Percentiles rank a stretch among this genome's conserved stretches.
Evolutionary conservation across 2,113 vertebrate genomes (phyloP).

Genomic region (Phrynosoma platyrhinos): DNA sequence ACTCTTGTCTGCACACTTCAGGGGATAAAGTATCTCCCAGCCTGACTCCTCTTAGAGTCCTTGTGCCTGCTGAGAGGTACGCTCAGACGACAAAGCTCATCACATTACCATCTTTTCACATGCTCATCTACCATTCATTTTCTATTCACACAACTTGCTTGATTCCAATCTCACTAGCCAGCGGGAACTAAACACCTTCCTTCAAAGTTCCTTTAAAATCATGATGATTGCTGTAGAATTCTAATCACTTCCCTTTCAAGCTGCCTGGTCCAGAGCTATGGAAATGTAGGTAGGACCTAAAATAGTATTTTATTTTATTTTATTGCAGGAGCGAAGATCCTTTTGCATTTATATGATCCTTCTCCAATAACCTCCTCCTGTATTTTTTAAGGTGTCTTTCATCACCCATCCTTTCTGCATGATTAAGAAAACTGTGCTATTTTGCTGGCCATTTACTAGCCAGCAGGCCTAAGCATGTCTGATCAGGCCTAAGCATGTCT

Average conservation of each 20-base stretch:
- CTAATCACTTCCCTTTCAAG: constrained; percentile 45
- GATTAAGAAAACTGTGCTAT: background rate
- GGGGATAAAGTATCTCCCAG: constrained; percentile 60
- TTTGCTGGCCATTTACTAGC: no score
- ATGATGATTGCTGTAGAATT: constrained; percentile 42
- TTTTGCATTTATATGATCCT: background rate
- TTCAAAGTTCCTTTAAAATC: constrained; percentile 62
- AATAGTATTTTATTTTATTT: constrained; percentile 10
- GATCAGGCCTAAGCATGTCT: background rate
- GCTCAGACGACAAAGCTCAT: constrained; percentile 53
- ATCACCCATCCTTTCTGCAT: background rate
- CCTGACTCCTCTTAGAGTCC: constrained; percentile 41
- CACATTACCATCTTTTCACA: constrained; percentile 62
- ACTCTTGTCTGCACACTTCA: constrained; percentile 60
- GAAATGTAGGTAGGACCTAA: constrained; percentile 47
- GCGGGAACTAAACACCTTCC: constrained; percentile 67
- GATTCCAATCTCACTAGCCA: constrained; percentile 71
- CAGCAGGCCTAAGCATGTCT: background rate
- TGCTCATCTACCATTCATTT: constrained; percentile 61
- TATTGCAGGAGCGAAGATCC: constrained; percentile 41
- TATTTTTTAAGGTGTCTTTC: background rate
- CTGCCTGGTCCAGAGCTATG: constrained; percentile 41
- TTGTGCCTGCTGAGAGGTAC: constrained; percentile 49
- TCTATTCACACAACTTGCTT: constrained; percentile 65
- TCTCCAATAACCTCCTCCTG: background rate